These are phyloP conservation scores for Lampris megalopsis DNA, from an alignment of 2,113 vertebrate genomes.

Conservation along the genomic window DNA sequence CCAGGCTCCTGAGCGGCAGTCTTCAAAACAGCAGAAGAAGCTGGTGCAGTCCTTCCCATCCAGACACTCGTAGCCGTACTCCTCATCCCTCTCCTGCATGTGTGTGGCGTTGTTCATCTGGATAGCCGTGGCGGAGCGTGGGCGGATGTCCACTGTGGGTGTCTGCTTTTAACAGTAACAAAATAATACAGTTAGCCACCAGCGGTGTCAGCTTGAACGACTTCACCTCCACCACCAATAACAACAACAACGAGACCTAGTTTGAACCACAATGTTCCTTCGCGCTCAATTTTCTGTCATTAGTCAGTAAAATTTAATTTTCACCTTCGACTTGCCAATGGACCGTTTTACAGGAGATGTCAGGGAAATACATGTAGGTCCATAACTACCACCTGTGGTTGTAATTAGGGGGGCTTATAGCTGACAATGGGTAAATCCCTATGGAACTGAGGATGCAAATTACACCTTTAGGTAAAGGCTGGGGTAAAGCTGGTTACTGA, in stretches of 20 bases:
- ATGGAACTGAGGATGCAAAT: conserved; percentile 52
- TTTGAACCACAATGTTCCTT: conserved; percentile 39
- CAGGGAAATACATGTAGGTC: conserved; percentile 46
- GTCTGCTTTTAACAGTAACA: conserved; percentile 84
- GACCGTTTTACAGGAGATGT: conserved; percentile 36
- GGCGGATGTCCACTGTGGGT: conserved; percentile 97
- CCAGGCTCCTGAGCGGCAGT: conserved; percentile 98
- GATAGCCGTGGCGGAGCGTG: conserved; percentile 94
- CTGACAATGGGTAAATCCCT: conserved; percentile 39
- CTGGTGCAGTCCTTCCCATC: conserved; percentile 99
- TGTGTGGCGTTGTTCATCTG: conserved; percentile 99
- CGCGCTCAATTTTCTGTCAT: conserved; percentile 31
- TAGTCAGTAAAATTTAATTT: conserved; percentile 57
- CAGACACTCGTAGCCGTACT: conserved; percentile 97
- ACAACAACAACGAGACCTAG: conserved; percentile 10
- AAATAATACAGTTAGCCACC: conserved; percentile 57
- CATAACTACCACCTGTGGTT: conserved; percentile 43
- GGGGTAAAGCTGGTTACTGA: conserved; percentile 18
- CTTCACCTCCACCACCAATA: conserved; percentile 9
- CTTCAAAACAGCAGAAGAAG: conserved; percentile 99
- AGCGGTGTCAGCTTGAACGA: neutral
- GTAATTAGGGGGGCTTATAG: conserved; percentile 54
- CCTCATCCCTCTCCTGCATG: conserved; percentile 97
- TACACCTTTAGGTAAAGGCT: conserved; percentile 51
- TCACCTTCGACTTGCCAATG: conserved; percentile 51